Evolutionary conservation across 2,888 invertebrate species (phyloP).

Genomic region (Amiota mariae): DNA sequence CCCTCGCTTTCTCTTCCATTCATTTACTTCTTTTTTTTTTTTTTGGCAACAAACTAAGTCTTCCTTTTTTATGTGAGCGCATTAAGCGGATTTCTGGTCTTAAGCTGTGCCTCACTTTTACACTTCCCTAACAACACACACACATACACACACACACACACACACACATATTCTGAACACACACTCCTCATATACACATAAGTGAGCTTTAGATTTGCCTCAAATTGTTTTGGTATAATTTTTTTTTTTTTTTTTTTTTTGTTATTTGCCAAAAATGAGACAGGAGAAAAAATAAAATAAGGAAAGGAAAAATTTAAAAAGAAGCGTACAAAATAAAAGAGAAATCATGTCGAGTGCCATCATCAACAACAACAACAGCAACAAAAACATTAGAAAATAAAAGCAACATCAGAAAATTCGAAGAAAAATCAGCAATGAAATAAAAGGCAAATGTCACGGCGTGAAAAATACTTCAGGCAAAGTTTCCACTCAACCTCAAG

Average conservation of each 20-base stretch:
- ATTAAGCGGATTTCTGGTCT: slow-evolving; percentile 19
- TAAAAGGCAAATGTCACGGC: slow-evolving; percentile 24
- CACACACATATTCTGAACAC: neutral
- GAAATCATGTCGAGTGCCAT: slow-evolving; percentile 12
- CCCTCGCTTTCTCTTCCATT: neutral
- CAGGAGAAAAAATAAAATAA: too few species aligned
- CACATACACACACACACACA: neutral
- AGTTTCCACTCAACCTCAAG: neutral
- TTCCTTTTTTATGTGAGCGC: slow-evolving; percentile 17
- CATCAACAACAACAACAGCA: neutral
- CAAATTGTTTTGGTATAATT: neutral
- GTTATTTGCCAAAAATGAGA: too few species aligned
- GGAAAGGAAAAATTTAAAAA: too few species aligned
- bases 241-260: neutral
- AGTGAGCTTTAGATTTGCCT: neutral
- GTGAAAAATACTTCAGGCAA: slow-evolving; percentile 12
- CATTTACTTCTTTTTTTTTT: neutral
- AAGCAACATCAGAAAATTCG: neutral
- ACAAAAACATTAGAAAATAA: too few species aligned
- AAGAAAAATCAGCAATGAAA: neutral
- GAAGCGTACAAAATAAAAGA: slow-evolving; percentile 4
- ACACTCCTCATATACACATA: too few species aligned
- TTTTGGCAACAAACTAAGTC: neutral
- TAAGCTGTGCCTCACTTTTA: slow-evolving; percentile 9
- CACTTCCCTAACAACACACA: neutral